Evolutionary conservation across 1,140 invertebrate genomes (phyloP), one percentile per base, ranked within the genome.

Genomic region (Brachionus koreanus): DNA sequence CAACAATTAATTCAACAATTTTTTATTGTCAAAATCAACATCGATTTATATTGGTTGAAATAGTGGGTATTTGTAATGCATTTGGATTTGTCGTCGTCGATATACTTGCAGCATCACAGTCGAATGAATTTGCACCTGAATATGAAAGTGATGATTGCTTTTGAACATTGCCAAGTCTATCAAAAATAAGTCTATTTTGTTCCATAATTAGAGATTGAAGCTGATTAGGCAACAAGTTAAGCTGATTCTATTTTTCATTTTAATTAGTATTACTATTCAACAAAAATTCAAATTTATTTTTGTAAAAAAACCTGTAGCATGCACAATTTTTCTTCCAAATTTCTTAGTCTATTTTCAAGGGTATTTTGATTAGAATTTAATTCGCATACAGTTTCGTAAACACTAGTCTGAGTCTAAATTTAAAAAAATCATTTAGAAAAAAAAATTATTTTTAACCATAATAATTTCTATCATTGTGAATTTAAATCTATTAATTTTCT

Each of bases 361-460:
- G 76, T 52, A 43, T 61, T 79, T 37, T 79, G 76, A 57, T 19
- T 39, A 12, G 76, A 61, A 72, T 57, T 82, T 23, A 82, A 35
- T 19, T 82, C 63, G 29, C 57, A 82, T 16, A 82, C 79, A 19
- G 79, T 82, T 35, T 82, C 79, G 23, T 82, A 82, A 19, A 82
- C 49, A 72, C 39, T 82, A n/a, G 39, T 82, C 19, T 82, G 79
- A 6, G 63, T 69, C 79, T 82, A 16, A 3, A 5, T 9, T 57
- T 12, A 61, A 29, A 35, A 39, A 2, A 29, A 33, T 12, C 1
- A 35, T 49, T 29, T 52, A 57, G 25, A 25, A 25, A 25, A 10
- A 12, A 29, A 52, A 35, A 7, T 7, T 29, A 57, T 57, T 42
- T 57, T 74, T 9, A 39, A 33, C n/a, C n/a, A n/a, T n/a, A n/a